Evolutionary conservation across 2,797 vertebrate species (phyloP), one percentile per base, ranked within the genome.

Genomic region (Eutrigla gurnardus): DNA sequence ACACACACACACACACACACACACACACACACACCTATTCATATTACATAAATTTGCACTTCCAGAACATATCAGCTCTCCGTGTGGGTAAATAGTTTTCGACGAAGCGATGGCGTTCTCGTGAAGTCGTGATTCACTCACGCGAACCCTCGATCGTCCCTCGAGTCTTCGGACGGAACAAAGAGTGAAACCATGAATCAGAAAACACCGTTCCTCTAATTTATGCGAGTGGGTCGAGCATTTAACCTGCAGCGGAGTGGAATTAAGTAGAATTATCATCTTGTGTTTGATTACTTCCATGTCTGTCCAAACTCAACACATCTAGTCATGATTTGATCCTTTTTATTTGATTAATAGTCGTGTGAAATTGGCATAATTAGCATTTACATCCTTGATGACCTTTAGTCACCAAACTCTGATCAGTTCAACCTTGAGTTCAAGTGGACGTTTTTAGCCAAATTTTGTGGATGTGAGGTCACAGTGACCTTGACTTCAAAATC

Each of bases 41-140:
- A 65, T 55, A 50, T 58, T 53, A 47, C 17, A 32, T 39, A 8
- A 25, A 46, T 8, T 36, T 70, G 6, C 14, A 49, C 47, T 76
- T 0, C 6, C 36, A n/a, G 0, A 67, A 49, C n/a, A 79, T 43
- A 25, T 77, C 5, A 52, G 43, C 35, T 14, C 14, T 37, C 25
- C 50, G 2, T 52, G 52, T 47, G 4, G 14, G 4, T 65, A 39
- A 70, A 68, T 53, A 4, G 45, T 74, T 43, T 5, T 58, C 42
- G 1, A 50, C 49, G 33, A n/a, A 65, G 40, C 40, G 33, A 7
- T 70, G 63, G 4, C 79, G 36, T 17, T 62, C 13, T 25, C 59
- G 15, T 7, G 25, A 47, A 25, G 25, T 25, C 25, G 25, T 25
- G n/a, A 39, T 1, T 37, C 50, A 46, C 39, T 52, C 35, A 25